Conservation (phyloP, 2,797 vertebrate genomes). For the Sternarchorhynchus goeldii region DNA sequence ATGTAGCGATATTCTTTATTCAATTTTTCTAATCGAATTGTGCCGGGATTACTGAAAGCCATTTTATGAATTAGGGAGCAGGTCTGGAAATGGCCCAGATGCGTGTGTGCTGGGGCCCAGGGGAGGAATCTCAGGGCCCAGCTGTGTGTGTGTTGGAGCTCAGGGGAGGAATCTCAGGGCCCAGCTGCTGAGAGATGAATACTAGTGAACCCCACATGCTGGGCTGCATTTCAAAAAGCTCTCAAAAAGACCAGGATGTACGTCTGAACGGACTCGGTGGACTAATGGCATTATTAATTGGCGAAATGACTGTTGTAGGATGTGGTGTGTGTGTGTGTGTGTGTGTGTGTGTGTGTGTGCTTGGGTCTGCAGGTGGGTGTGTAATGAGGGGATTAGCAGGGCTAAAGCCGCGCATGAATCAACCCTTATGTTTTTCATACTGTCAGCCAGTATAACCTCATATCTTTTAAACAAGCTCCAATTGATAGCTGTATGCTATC, state of each 20-base stretch:
- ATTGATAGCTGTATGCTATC: conserved; percentile 76
- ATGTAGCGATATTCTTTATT: neutral
- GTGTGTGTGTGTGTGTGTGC: neutral
- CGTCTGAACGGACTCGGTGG: conserved; percentile 60
- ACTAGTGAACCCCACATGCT: conserved; percentile 62
- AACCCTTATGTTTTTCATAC: conserved; percentile 73
- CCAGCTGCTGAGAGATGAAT: conserved; percentile 63
- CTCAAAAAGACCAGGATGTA: conserved; percentile 52
- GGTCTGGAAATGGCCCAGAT: conserved; percentile 31
- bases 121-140: conserved; percentile 14
- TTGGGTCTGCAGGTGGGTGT: conserved; percentile 74
- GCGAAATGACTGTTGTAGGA: conserved; percentile 75
- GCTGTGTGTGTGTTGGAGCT: conserved; percentile 23
- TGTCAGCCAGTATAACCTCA: conserved; percentile 77
- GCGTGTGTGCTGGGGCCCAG: conserved; percentile 10
- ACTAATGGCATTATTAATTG: conserved; percentile 76
- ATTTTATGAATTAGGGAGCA: neutral
- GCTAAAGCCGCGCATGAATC: conserved; percentile 73
- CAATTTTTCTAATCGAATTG: neutral
- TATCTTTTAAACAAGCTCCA: conserved; percentile 80
- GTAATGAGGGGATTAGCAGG: conserved; percentile 70
- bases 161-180: conserved; percentile 68
- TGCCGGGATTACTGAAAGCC: neutral
- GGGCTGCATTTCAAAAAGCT: conserved; percentile 60
- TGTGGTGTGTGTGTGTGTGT: conserved; percentile 39